Evolutionary conservation across 2,797 vertebrate species (phyloP).

Genomic region (Aplochiton taeniatus): DNA sequence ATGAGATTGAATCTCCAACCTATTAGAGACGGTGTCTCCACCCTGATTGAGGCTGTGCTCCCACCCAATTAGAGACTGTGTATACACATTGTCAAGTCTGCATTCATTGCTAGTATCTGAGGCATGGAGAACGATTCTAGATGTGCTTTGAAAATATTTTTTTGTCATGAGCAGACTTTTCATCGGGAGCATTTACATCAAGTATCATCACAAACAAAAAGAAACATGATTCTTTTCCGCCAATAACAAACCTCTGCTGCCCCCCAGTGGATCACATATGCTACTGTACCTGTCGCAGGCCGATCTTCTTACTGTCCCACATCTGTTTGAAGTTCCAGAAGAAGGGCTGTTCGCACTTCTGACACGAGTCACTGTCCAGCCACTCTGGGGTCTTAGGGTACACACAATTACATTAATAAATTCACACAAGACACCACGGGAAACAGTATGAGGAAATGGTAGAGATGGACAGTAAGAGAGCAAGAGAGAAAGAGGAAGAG

Average conservation of each 20-base stretch:
- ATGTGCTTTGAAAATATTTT: too few species aligned
- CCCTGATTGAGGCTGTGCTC: too few species aligned
- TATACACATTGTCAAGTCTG: too few species aligned
- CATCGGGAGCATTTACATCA: too few species aligned
- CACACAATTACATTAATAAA: conserved; percentile 24
- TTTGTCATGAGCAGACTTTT: too few species aligned
- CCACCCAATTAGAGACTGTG: too few species aligned
- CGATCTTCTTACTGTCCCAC: conserved; percentile 99
- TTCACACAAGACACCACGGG: conserved; percentile 1
- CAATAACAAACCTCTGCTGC: conserved; percentile 8
- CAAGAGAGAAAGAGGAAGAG: not conserved
- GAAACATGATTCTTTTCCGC: not conserved
- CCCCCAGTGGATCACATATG: conserved; percentile 7
- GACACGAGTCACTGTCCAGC: conserved; percentile 98
- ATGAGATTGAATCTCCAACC: not conserved
- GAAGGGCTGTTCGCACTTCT: conserved; percentile 97
- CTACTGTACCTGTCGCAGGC: conserved; percentile 88
- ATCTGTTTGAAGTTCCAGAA: conserved; percentile 99
- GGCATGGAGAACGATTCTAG: too few species aligned
- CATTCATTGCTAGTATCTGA: too few species aligned
- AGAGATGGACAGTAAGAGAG: not conserved
- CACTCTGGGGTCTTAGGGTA: conserved; percentile 89
- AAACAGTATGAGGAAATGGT: not conserved
- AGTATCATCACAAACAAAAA: too few species aligned
- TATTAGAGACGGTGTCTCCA: too few species aligned